Evolutionary conservation across 2,888 invertebrate genomes (phyloP).

Genomic region (Protophormia terraenovae): DNA sequence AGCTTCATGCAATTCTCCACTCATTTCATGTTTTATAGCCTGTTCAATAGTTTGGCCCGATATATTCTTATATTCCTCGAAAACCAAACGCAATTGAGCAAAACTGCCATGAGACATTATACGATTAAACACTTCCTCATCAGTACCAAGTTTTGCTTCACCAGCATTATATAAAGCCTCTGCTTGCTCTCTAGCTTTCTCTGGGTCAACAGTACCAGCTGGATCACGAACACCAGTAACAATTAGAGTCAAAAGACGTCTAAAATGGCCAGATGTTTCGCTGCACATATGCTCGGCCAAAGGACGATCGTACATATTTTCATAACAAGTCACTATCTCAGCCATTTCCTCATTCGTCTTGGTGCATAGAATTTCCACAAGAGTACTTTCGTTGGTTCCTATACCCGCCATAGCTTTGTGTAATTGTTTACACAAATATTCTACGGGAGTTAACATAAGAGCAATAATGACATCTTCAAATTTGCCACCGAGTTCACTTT

Average conservation of each 20-base stretch:
- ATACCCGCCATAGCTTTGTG: slow-evolving; percentile 88
- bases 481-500: slow-evolving; percentile 87
- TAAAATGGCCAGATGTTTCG: slow-evolving; percentile 90
- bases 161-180: slow-evolving; percentile 87
- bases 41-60: slow-evolving; percentile 87
- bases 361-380: slow-evolving; percentile 89
- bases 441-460: slow-evolving; percentile 85
- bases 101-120: slow-evolving; percentile 88
- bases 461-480: slow-evolving; percentile 89
- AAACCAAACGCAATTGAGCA: slow-evolving; percentile 85
- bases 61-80: slow-evolving; percentile 86
- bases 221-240: slow-evolving; percentile 86
- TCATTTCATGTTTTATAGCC: slow-evolving; percentile 85
- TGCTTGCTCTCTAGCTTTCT: slow-evolving; percentile 86
- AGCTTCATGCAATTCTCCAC: slow-evolving; percentile 85
- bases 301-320: slow-evolving; percentile 85
- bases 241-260: slow-evolving; percentile 87
- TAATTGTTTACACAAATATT: slow-evolving; percentile 88
- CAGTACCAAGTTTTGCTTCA: slow-evolving; percentile 86
- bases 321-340: slow-evolving; percentile 84
- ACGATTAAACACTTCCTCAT: slow-evolving; percentile 86
- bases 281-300: slow-evolving; percentile 88
- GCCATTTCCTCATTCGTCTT: slow-evolving; percentile 86
- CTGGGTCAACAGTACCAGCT: slow-evolving; percentile 84
- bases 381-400: slow-evolving; percentile 88